These are phyloP conservation scores for Drosophila phalerata DNA, from an alignment of 2,888 invertebrate species.

Conservation along the genomic window DNA sequence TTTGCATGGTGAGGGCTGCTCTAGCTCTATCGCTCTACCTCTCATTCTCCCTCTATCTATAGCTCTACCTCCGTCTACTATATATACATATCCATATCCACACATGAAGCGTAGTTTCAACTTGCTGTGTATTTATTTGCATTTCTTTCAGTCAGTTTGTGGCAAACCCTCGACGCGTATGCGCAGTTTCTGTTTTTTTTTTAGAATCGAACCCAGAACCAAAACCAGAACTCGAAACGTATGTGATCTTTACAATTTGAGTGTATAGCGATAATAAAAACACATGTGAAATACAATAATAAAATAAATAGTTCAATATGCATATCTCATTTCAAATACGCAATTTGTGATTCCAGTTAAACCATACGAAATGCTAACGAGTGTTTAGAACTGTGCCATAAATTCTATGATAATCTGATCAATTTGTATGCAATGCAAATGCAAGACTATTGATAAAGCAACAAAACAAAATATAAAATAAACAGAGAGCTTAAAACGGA, in stretches of 20 bases:
- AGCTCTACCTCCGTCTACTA: constrained; percentile 5
- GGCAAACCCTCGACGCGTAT: constrained; percentile 67
- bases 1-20: constrained; percentile 41
- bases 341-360: constrained; percentile 48
- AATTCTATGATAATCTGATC: constrained; percentile 8
- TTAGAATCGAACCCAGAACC: constrained; percentile 1
- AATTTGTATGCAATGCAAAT: constrained; percentile 20
- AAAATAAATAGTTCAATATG: constrained; percentile 3
- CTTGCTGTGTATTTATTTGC: constrained; percentile 66
- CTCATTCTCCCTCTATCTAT: constrained; percentile 10
- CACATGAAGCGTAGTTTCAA: constrained; percentile 46
- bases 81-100: constrained; percentile 36
- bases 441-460: neutral
- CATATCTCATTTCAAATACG: constrained; percentile 37
- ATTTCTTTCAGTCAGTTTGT: constrained; percentile 67
- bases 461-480: too few species aligned
- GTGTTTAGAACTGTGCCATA: constrained; percentile 25
- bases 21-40: neutral
- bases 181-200: constrained; percentile 36
- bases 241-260: constrained; percentile 18
- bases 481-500: constrained; percentile 14
- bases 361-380: constrained; percentile 23
- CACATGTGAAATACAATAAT: constrained; percentile 42
- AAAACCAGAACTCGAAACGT: constrained; percentile 2
- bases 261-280: constrained; percentile 20